Evolutionary conservation across 1,140 invertebrate genomes (phyloP), one percentile per base, ranked within the genome.

Genomic region (Drosophila nikananu): DNA sequence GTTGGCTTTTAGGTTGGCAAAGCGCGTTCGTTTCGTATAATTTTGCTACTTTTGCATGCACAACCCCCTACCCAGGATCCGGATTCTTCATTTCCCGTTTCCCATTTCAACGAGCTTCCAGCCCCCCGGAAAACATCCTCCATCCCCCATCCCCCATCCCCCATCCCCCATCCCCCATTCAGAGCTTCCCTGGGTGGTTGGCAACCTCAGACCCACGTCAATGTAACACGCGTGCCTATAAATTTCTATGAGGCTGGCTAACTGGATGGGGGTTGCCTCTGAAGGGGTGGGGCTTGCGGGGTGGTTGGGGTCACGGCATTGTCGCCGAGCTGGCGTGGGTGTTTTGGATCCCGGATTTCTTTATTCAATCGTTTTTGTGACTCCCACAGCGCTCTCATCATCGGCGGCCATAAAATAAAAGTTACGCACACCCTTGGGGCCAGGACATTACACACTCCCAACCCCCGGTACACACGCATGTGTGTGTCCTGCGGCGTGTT

Each of bases 401-500:
- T 86, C 82, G 58, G 84, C 70, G 58, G 80, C 82, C 90, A 92
- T 92, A 92, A 92, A 92, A 92, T 91, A 91, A 92, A 92, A 92
- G 82, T 92, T 92, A 91, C 81, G 80, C 77, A 91, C 86, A 91
- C 90, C 90, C 90, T 68, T 59, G 90, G 76, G 89, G 81, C 81
- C 76, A 84, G 71, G 71, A 74, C 78, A 87, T 87, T 76, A 84
- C 72, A 84, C n/a, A 39, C 27, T 39, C 59, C 52, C 25, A 27
- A 27, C 2, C 25, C 17, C 42, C 2, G 23, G 7, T 0, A 35
- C 39, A 52, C 35, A 55, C 42, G 30, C 21, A 57, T 35, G 27
- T 17, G 25, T 42, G 35, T 21, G 51, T 62, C 74, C 48, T 79
- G 59, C 52, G 64, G 62, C 71, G 46, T 79, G 66, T 63, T 57